Evolutionary conservation across 2,113 vertebrate species (phyloP).

Genomic region (Epinephelus moara): DNA sequence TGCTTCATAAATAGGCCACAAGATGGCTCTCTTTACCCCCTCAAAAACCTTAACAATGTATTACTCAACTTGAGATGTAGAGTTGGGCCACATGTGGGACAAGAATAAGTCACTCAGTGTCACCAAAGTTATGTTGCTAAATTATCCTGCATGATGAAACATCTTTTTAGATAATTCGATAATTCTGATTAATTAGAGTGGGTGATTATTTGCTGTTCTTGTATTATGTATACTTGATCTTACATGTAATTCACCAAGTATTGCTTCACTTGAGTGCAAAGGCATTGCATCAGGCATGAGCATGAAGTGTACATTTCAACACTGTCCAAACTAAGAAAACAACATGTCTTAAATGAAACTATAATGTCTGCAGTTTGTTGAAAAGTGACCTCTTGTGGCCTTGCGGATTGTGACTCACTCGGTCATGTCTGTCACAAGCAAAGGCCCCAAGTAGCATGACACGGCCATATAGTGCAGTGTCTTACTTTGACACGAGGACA

Average conservation of each 20-base stretch:
- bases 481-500: neutral
- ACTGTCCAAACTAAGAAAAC: neutral
- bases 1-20: neutral
- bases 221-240: neutral
- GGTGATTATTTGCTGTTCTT: neutral
- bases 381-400: neutral
- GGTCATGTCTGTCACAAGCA: neutral
- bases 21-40: slow-evolving; percentile 27
- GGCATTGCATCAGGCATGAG: neutral
- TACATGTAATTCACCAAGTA: neutral
- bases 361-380: neutral
- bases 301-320: neutral
- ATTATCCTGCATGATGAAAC: neutral
- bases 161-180: neutral
- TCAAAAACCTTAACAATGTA: neutral
- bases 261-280: neutral
- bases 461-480: neutral
- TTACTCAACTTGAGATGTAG: neutral
- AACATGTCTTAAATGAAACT: neutral
- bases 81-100: neutral
- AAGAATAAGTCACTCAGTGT: neutral
- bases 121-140: neutral
- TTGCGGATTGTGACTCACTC: neutral
- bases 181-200: neutral
- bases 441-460: neutral